Percentiles rank a stretch among this genome's conserved stretches.
Conservation (phyloP, 2,113 vertebrate genomes). For the Petaurus breviceps region DNA sequence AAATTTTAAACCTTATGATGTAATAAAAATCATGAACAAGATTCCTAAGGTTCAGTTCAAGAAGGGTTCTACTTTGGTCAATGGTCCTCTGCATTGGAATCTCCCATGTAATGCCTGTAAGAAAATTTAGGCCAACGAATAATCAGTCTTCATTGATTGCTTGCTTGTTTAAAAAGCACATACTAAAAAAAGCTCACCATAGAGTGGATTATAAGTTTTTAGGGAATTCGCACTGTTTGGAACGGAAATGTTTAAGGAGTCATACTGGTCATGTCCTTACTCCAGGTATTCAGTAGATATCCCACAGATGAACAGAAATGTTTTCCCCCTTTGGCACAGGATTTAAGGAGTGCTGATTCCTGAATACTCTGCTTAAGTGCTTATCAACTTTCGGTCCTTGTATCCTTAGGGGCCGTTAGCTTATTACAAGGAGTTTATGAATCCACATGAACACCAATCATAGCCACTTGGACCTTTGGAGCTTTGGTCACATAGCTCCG, state of each 20-base stretch:
- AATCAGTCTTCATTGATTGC: background rate
- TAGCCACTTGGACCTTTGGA: background rate
- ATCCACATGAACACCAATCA: background rate
- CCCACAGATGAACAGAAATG: background rate
- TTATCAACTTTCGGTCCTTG: background rate
- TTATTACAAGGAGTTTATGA: background rate
- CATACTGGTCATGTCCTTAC: background rate
- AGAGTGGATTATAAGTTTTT: background rate
- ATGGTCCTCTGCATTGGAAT: background rate
- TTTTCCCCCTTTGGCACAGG: background rate
- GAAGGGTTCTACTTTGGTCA: background rate
- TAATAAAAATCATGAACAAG: background rate
- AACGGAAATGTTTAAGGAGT: background rate
- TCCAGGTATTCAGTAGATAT: background rate
- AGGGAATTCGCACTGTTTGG: background rate
- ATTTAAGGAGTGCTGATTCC: background rate
- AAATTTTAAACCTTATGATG: constrained; percentile 5
- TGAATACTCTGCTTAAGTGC: background rate
- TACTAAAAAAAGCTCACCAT: background rate
- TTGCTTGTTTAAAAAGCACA: background rate
- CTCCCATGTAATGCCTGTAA: background rate
- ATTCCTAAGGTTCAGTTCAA: background rate
- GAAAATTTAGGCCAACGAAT: constrained; percentile 5
- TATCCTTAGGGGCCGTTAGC: background rate
- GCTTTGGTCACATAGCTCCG: background rate